Evolutionary conservation across 2,113 vertebrate genomes (phyloP).

Genomic region (Scortum barcoo): DNA sequence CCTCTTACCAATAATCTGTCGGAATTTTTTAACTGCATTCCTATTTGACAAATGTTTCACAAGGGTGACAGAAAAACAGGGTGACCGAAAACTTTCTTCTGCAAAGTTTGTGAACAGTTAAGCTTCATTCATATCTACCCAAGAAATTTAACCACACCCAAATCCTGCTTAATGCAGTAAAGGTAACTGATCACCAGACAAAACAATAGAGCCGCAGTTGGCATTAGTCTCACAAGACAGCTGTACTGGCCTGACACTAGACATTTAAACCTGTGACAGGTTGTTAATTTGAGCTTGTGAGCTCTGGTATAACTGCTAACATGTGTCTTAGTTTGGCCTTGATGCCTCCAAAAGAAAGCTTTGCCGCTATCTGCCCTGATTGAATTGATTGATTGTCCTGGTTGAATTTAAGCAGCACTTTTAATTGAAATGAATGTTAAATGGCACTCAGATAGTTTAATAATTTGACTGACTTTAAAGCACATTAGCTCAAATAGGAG

Average conservation of each 20-base stretch:
- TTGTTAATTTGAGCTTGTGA: slow-evolving; percentile 5
- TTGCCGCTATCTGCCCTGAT: neutral
- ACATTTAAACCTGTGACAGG: slow-evolving; percentile 1
- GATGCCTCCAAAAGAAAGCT: no score
- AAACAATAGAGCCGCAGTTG: slow-evolving; percentile 9
- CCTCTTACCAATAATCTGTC: neutral
- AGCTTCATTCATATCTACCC: neutral
- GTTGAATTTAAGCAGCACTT: neutral
- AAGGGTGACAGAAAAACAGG: neutral
- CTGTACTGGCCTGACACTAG: neutral
- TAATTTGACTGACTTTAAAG: neutral
- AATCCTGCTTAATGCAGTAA: slow-evolving; percentile 13
- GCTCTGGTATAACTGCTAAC: neutral
- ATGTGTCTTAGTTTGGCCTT: neutral
- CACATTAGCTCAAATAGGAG: neutral
- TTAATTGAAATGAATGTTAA: neutral
- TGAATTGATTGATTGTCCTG: neutral
- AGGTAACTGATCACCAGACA: neutral
- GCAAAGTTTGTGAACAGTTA: neutral
- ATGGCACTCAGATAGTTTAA: neutral
- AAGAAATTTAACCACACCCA: slow-evolving; percentile 4
- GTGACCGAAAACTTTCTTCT: neutral
- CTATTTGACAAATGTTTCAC: neutral
- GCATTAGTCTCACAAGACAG: neutral
- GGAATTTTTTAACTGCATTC: neutral